Conservation (phyloP, 2,113 vertebrate genomes). For the Andinoacara biseriatus region DNA sequence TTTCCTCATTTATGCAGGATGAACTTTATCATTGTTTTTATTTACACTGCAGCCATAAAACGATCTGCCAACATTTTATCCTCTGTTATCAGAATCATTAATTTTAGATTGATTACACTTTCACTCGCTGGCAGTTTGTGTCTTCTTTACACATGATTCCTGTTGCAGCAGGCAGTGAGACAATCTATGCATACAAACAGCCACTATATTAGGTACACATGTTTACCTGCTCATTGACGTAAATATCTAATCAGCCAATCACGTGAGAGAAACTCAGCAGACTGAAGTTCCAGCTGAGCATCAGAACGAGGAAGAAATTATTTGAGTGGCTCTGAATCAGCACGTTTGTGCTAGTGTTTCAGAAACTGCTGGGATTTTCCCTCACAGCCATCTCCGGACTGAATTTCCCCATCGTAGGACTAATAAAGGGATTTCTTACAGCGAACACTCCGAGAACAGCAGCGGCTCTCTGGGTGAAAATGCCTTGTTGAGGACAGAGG, state of each 20-base stretch:
- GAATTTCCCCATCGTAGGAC: too few relatives aligned
- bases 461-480: background rate
- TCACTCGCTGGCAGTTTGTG: background rate
- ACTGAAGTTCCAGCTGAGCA: background rate
- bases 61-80: background rate
- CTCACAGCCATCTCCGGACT: background rate
- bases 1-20: background rate
- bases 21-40: background rate
- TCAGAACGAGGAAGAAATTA: background rate
- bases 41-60: background rate
- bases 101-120: background rate
- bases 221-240: too few relatives aligned
- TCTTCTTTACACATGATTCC: background rate
- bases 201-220: too few relatives aligned
- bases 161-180: background rate
- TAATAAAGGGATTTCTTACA: background rate
- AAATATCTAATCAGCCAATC: background rate
- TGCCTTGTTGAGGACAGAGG: background rate
- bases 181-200: background rate
- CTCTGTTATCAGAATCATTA: background rate
- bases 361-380: background rate
- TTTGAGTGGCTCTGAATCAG: background rate
- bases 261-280: background rate
- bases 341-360: background rate
- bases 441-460: fast-evolving